Evolutionary conservation across 2,797 vertebrate species (phyloP).

Genomic region (Platalea minor): DNA sequence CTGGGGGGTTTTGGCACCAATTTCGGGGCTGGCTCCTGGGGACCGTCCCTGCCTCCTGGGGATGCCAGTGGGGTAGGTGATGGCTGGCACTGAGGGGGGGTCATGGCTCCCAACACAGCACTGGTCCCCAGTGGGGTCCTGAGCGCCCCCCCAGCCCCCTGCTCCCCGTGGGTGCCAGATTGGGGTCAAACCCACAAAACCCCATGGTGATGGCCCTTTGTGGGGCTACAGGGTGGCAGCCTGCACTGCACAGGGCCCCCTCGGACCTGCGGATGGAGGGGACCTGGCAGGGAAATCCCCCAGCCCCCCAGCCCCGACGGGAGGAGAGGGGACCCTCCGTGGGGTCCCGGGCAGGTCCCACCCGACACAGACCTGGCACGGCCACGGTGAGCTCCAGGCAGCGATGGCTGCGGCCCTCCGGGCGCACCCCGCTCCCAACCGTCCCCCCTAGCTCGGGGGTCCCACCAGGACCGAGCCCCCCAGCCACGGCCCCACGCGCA

Average conservation of each 20-base stretch:
- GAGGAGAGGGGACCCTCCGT: rapidly evolving
- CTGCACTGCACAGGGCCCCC: background rate
- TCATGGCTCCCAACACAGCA: rapidly evolving
- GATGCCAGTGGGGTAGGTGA: rapidly evolving
- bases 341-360: background rate
- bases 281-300: background rate
- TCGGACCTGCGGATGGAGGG: background rate
- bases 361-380: rapidly evolving
- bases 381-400: background rate
- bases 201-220: too few species aligned
- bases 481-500: rapidly evolving
- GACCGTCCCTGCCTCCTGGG: background rate
- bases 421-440: rapidly evolving
- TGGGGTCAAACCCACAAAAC: background rate
- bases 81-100: background rate
- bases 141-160: background rate
- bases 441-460: rapidly evolving
- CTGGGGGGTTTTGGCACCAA: rapidly evolving
- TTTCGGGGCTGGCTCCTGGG: background rate
- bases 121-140: background rate
- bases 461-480: background rate
- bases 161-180: rapidly evolving
- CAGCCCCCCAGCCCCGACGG: rapidly evolving
- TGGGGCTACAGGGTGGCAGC: background rate
- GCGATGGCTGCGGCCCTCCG: rapidly evolving